phyloP scores from a whole-genome alignment of 2,797 vertebrate genomes.

The Pagetopsis macropterus region DNA sequence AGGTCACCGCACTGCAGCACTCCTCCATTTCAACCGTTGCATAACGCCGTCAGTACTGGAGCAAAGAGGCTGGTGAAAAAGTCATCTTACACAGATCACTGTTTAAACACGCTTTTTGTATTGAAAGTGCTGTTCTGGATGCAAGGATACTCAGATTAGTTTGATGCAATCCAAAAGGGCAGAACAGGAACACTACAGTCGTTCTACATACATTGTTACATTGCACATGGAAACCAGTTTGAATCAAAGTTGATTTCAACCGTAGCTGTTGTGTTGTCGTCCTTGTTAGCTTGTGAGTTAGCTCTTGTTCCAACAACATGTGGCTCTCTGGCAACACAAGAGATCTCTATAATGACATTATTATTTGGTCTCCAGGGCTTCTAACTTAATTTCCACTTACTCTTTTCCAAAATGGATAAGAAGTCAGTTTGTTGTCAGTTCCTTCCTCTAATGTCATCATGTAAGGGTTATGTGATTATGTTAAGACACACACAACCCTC shows the following conservation, averaged over 20 bases:
- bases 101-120: slow-evolving; percentile 12
- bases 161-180: background rate
- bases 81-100: slow-evolving; percentile 1
- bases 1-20: slow-evolving; percentile 51
- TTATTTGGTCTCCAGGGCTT: background rate
- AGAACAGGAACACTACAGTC: background rate
- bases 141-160: slow-evolving; percentile 24
- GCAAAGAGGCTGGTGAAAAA: slow-evolving; percentile 18
- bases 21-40: slow-evolving; percentile 53
- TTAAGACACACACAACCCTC: background rate
- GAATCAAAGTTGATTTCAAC: background rate
- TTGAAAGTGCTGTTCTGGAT: slow-evolving; percentile 13
- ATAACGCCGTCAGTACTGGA: slow-evolving; percentile 45
- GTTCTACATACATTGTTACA: background rate
- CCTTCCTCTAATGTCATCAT: background rate
- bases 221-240: background rate
- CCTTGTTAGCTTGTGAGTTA: background rate
- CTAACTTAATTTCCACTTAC: background rate
- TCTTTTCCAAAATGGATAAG: background rate
- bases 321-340: background rate
- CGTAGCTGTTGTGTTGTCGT: background rate
- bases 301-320: slow-evolving; percentile 6
- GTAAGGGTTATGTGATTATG: background rate
- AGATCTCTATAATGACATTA: background rate
- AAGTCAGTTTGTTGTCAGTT: background rate